phyloP scores from a whole-genome alignment of 2,797 vertebrate species.

The Serranus cabrilla region DNA sequence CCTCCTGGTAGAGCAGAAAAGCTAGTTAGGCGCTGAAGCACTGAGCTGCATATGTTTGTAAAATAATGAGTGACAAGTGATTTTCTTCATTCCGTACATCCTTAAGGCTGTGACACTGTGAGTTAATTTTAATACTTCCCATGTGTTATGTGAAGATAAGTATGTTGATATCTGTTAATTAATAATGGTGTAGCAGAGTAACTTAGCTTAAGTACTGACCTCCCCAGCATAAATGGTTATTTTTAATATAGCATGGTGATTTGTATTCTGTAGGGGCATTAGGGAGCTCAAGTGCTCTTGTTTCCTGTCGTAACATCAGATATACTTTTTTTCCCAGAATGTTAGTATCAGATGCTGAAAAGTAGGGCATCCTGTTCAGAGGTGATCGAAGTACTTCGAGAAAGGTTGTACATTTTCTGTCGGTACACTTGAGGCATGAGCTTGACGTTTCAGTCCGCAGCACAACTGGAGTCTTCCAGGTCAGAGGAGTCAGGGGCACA shows the following conservation, averaged over 20 bases:
- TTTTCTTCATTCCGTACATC: slow-evolving; percentile 32
- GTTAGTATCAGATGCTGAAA: slow-evolving; percentile 18
- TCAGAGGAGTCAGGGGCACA: slow-evolving; percentile 29
- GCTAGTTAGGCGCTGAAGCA: slow-evolving; percentile 20
- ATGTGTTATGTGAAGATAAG: slow-evolving; percentile 51
- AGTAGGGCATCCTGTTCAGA: slow-evolving; percentile 44
- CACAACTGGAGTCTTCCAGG: slow-evolving; percentile 20
- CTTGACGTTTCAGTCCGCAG: slow-evolving; percentile 11
- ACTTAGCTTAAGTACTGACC: slow-evolving; percentile 49
- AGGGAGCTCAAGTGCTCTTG: background rate
- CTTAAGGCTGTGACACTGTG: slow-evolving; percentile 36
- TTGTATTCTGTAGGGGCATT: too few species aligned
- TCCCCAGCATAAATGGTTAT: slow-evolving; percentile 32
- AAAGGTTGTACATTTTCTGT: slow-evolving; percentile 34
- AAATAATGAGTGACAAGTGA: slow-evolving; percentile 47
- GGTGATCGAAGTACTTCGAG: background rate
- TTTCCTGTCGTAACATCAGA: slow-evolving; percentile 13
- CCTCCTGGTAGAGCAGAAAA: background rate
- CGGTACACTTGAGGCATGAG: background rate
- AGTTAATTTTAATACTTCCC: slow-evolving; percentile 53
- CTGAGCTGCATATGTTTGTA: slow-evolving; percentile 39
- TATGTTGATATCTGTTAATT: slow-evolving; percentile 48
- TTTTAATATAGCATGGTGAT: slow-evolving; percentile 45
- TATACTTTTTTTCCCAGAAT: slow-evolving; percentile 36
- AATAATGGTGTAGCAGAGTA: slow-evolving; percentile 20